These are phyloP conservation scores for Parauchenoglanis ngamensis DNA, from an alignment of 2,797 vertebrate species.

Conservation along the genomic window DNA sequence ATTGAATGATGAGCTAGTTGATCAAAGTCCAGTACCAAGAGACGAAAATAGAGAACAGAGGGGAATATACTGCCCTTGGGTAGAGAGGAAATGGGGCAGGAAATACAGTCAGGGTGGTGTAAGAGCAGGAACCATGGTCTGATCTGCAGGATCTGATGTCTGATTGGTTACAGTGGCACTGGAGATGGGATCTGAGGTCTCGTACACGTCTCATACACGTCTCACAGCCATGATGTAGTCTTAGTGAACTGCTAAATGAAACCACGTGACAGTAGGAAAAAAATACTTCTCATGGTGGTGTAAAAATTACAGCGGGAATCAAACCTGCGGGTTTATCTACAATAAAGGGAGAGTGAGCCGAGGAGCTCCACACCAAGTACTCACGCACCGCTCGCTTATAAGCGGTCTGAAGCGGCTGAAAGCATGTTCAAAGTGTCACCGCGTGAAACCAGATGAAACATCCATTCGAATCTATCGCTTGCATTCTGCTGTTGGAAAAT, in stretches of 20 bases:
- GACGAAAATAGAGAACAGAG: too few species aligned
- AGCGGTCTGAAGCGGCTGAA: neutral
- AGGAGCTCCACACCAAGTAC: neutral
- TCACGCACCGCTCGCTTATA: neutral
- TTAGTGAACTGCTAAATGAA: neutral
- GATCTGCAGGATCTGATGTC: neutral
- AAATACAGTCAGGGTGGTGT: neutral
- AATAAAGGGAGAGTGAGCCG: too few species aligned
- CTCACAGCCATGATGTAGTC: neutral
- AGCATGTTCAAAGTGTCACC: neutral
- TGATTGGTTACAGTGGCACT: too few species aligned
- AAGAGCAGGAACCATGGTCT: too few species aligned
- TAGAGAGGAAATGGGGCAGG: rapidly evolving
- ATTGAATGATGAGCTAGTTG: too few species aligned
- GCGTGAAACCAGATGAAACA: neutral
- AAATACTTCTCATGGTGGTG: neutral
- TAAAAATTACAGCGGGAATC: neutral
- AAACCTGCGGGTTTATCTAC: neutral
- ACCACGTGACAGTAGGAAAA: neutral
- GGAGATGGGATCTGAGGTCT: too few species aligned
- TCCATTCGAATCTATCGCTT: neutral
- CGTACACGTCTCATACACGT: neutral
- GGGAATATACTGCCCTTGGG: too few species aligned
- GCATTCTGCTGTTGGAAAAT: neutral
- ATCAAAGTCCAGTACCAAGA: too few species aligned